These are phyloP conservation scores for Phortica okadai DNA, from an alignment of 2,888 invertebrate species.

Conservation along the genomic window DNA sequence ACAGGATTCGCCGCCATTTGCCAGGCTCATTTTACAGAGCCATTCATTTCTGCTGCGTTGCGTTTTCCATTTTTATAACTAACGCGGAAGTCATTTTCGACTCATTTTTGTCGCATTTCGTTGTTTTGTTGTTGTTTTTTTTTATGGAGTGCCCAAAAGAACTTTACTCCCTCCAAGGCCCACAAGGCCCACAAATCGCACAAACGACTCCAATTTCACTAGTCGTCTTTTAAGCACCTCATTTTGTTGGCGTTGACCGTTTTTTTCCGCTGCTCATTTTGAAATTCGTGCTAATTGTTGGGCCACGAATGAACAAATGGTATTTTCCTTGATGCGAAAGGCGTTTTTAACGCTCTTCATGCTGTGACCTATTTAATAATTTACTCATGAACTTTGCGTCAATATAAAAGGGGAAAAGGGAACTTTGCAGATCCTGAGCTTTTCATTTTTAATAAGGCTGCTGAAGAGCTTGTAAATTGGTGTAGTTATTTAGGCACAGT, in stretches of 20 bases:
- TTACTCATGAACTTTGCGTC: too few species aligned
- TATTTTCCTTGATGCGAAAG: background rate
- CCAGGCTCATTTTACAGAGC: background rate
- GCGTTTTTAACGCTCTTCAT: too few species aligned
- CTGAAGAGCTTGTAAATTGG: too few species aligned
- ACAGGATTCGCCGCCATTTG: conserved; percentile 21
- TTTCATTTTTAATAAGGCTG: too few species aligned
- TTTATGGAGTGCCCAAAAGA: too few species aligned
- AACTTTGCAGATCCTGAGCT: too few species aligned
- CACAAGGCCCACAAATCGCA: too few species aligned
- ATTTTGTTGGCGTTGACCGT: conserved; percentile 7
- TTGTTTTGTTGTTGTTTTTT: background rate
- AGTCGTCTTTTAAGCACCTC: background rate
- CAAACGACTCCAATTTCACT: conserved; percentile 24
- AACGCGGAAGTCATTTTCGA: conserved; percentile 45
- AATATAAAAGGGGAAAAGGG: too few species aligned
- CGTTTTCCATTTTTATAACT: background rate
- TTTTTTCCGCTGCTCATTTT: conserved; percentile 3
- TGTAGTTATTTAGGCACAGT: too few species aligned
- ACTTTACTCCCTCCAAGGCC: too few species aligned
- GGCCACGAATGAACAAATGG: background rate
- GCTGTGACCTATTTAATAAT: too few species aligned
- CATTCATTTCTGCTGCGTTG: background rate
- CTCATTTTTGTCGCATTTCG: conserved; percentile 8
- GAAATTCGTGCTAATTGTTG: background rate